Evolutionary conservation across 2,888 invertebrate species (phyloP).

Genomic region (Trissolcus brochymenae): DNA sequence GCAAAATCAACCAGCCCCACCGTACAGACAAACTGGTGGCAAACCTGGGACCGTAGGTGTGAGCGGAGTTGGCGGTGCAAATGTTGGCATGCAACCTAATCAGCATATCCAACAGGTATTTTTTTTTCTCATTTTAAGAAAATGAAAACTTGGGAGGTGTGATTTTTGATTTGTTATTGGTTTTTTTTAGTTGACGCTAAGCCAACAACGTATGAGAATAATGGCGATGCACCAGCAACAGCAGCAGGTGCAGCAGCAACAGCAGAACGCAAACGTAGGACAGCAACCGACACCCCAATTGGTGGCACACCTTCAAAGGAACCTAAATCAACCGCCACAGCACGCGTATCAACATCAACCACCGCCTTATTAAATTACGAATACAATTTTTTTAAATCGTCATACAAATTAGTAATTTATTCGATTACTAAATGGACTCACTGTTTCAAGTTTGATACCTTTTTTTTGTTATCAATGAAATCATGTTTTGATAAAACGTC

Average conservation of each 20-base stretch:
- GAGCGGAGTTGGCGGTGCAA: slow-evolving; percentile 69
- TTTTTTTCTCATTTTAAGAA: not conserved
- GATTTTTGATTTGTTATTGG: not conserved
- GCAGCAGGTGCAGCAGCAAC: slow-evolving; percentile 77
- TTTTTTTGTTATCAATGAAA: no score
- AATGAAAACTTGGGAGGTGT: not conserved
- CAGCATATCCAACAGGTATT: slow-evolving; percentile 81
- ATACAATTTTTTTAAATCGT: no score
- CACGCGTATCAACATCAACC: slow-evolving; percentile 80
- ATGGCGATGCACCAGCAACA: slow-evolving; percentile 79
- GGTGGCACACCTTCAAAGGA: slow-evolving; percentile 82
- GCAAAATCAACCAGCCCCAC: slow-evolving; percentile 84
- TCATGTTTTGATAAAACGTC: no score
- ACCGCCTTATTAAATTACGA: slow-evolving; percentile 76
- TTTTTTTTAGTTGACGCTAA: slow-evolving; percentile 68
- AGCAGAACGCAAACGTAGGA: slow-evolving; percentile 69
- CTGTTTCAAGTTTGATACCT: no score
- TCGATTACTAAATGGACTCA: no score
- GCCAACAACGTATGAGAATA: slow-evolving; percentile 82
- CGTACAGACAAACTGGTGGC: slow-evolving; percentile 82
- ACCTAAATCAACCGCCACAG: slow-evolving; percentile 77
- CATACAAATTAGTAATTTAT: no score
- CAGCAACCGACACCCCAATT: slow-evolving; percentile 80
- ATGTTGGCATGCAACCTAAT: slow-evolving; percentile 78
- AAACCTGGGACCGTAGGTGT: slow-evolving; percentile 74